Evolutionary conservation across 2,797 vertebrate genomes (phyloP), one percentile per base, ranked within the genome.

Genomic region (Ataeniobius toweri): DNA sequence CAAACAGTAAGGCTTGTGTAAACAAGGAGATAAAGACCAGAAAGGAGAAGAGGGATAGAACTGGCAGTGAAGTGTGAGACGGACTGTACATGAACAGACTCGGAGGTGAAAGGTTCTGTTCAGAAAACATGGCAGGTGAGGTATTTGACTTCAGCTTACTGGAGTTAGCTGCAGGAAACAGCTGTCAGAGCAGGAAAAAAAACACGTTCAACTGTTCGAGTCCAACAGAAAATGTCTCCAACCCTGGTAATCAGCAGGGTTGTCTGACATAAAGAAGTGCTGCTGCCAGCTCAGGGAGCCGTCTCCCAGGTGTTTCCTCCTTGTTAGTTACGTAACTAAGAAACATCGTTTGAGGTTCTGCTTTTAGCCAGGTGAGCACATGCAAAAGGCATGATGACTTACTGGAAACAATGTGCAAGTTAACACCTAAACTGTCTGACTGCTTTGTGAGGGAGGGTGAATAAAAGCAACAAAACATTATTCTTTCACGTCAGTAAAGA

Each of bases 281-380:
- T 26, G 22, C 6, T 67, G 71, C 73, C 55, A 73, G 74, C 75
- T 77, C 28, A 41, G 63, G 22, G 58, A 81, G 53, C 53, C 55
- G 41, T 61, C 68, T 74, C 73, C 24, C 67, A 71, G 72, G 59
- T 61, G 48, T 72, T 85, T 83, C 81, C 88, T 85, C 90, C 88
- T 82, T 77, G 67, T 4, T 71, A 22, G 85, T 92, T 91, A 89
- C 69, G 76, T 85, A 93, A 93, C 83, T 1, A 61, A 75, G 81
- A 59, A 81, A 61, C 36, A 71, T 77, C 80, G 83, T 74, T 82
- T 65, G 71, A 20, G 76, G 73, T 76, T 85, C 80, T 81, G 80
- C 80, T 80, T 87, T 79, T 72, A 77, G 74, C 79, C 80, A 80
- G 84, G 84, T 74, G 90, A 89, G 87, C 71, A n/a, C 81, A 79